These are phyloP conservation scores for Saguinus midas DNA, from an alignment of 2,113 vertebrate species.

Conservation along the genomic window DNA sequence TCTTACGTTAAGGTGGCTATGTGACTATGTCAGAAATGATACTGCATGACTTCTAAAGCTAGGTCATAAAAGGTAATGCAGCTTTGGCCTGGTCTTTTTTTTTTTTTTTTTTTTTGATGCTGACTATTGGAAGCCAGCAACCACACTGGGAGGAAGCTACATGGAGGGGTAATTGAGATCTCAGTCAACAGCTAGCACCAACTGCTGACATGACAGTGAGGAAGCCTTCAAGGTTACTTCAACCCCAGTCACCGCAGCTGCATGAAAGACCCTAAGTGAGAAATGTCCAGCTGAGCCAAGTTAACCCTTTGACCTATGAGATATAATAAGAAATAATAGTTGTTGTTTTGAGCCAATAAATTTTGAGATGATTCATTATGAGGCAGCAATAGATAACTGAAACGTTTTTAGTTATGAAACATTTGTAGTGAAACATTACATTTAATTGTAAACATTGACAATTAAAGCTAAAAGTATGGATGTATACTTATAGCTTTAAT, in stretches of 20 bases:
- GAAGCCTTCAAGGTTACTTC: not conserved
- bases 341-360: not conserved
- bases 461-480: too few relatives aligned
- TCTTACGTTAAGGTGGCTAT: not conserved
- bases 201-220: not conserved
- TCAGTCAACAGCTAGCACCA: not conserved
- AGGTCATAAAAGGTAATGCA: not conserved
- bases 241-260: not conserved
- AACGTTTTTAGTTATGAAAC: not conserved
- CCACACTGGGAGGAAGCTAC: not conserved
- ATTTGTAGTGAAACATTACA: too few relatives aligned
- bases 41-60: not conserved
- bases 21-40: not conserved
- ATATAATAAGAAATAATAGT: not conserved
- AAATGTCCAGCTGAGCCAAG: not conserved
- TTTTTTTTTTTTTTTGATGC: not conserved
- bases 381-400: not conserved
- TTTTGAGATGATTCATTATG: not conserved
- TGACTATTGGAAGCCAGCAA: not conserved
- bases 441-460: too few relatives aligned
- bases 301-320: not conserved
- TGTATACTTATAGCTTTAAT: too few relatives aligned
- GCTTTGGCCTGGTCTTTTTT: not conserved
- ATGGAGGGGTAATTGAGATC: not conserved
- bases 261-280: not conserved